A percentile compares a stretch with the other conserved stretches of the same genome.
These are phyloP conservation scores for Synanthedon vespiformis DNA, from an alignment of 2,888 invertebrate species.

Conservation along the genomic window DNA sequence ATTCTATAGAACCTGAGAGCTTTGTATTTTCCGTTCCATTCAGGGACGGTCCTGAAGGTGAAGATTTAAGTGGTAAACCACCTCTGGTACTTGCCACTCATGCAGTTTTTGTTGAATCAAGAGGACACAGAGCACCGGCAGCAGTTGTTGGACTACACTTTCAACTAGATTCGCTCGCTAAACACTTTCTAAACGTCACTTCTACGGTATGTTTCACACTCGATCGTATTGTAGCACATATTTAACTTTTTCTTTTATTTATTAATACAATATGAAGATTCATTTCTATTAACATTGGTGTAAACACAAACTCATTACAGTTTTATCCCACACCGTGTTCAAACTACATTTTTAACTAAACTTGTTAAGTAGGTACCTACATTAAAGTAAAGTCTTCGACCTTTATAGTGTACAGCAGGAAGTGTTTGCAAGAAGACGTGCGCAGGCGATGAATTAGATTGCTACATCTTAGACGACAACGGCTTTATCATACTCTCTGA, in stretches of 20 bases:
- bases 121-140: slow-evolving; percentile 86
- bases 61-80: slow-evolving; percentile 67
- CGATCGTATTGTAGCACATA: too few species aligned
- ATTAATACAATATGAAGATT: too few species aligned
- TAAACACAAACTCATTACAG: too few species aligned
- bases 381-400: too few species aligned
- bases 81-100: slow-evolving; percentile 90
- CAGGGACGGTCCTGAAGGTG: slow-evolving; percentile 70
- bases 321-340: too few species aligned
- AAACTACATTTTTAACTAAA: not conserved
- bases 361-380: not conserved
- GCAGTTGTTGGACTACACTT: slow-evolving; percentile 94
- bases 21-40: slow-evolving; percentile 92
- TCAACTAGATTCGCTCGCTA: slow-evolving; percentile 83
- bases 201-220: slow-evolving; percentile 74
- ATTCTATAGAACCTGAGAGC: slow-evolving; percentile 86
- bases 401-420: slow-evolving; percentile 74
- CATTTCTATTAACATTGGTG: too few species aligned
- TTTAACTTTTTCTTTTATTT: not conserved
- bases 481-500: slow-evolving; percentile 94
- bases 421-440: slow-evolving; percentile 85
- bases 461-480: slow-evolving; percentile 94
- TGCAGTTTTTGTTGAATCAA: slow-evolving; percentile 87
- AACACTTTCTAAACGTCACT: slow-evolving; percentile 89
- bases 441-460: slow-evolving; percentile 88